phyloP scores from a whole-genome alignment of 2,113 vertebrate genomes.

The Gymnorhina tibicen region DNA sequence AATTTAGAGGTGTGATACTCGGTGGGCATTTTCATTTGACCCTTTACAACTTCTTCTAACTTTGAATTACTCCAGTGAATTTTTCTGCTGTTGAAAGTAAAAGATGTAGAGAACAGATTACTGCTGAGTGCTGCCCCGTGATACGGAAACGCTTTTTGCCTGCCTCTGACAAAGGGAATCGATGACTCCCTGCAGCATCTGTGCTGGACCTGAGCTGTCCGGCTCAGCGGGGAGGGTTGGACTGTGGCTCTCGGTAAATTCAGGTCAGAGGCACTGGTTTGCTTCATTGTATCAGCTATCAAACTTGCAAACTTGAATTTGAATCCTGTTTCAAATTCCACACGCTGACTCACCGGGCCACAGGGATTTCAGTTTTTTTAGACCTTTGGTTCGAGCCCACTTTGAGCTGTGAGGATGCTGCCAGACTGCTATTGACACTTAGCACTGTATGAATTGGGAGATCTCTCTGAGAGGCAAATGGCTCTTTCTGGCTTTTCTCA shows the following conservation, averaged over 20 bases:
- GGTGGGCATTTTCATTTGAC: slow-evolving; percentile 20
- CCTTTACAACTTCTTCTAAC: slow-evolving; percentile 19
- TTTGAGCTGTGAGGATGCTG: not conserved
- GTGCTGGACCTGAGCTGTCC: not conserved
- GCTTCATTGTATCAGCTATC: not conserved
- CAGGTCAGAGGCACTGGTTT: not conserved
- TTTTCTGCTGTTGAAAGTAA: not conserved
- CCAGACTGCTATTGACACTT: not conserved
- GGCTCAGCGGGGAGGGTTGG: not conserved
- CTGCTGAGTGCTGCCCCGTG: not conserved
- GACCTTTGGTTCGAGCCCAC: not conserved
- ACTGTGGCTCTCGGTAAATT: not conserved
- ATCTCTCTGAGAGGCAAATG: not conserved
- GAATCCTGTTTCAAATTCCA: not conserved
- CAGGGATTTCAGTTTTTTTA: not conserved
- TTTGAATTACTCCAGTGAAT: slow-evolving; percentile 25
- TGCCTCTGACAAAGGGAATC: not conserved
- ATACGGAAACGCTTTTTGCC: not conserved
- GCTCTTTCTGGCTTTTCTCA: not conserved
- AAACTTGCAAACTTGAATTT: not conserved
- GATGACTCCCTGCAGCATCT: not conserved
- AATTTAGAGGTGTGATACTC: slow-evolving; percentile 45
- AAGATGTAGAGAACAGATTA: not conserved
- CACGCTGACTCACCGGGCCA: not conserved
- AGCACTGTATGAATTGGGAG: not conserved